Evolutionary conservation across 1,140 invertebrate genomes (phyloP).

Genomic region (Drosophila miranda): DNA sequence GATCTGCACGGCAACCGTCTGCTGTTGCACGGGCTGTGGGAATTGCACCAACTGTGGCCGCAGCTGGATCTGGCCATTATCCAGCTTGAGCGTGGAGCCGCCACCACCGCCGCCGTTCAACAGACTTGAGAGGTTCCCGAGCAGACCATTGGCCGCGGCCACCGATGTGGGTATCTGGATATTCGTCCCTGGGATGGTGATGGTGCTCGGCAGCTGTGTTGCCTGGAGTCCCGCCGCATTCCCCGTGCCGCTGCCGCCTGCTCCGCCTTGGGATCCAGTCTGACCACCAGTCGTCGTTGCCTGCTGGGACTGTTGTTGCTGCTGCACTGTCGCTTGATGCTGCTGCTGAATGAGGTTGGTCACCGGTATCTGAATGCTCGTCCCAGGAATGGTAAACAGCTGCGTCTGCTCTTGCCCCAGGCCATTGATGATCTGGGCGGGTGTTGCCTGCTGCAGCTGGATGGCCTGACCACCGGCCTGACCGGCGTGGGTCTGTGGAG

Average conservation of each 20-base stretch:
- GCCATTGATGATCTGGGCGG: slow-evolving; percentile 82
- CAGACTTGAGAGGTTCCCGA: slow-evolving; percentile 60
- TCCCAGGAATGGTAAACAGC: slow-evolving; percentile 84
- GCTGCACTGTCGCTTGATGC: slow-evolving; percentile 51
- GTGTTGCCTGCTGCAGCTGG: slow-evolving; percentile 66
- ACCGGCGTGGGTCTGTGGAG: slow-evolving; percentile 73
- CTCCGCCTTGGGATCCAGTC: slow-evolving; percentile 2
- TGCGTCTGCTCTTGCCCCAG: slow-evolving; percentile 84
- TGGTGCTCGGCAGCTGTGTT: slow-evolving; percentile 56
- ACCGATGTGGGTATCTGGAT: slow-evolving; percentile 84
- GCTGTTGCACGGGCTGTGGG: slow-evolving; percentile 84
- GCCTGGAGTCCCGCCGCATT: slow-evolving; percentile 8
- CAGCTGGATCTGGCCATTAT: slow-evolving; percentile 85
- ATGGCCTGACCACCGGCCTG: slow-evolving; percentile 45
- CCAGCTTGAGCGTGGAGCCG: slow-evolving; percentile 63
- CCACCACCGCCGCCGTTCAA: slow-evolving; percentile 24
- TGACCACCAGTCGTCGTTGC: slow-evolving; percentile 17
- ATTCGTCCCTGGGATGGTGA: slow-evolving; percentile 85
- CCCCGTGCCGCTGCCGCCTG: not conserved
- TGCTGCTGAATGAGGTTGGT: slow-evolving; percentile 64
- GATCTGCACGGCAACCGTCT: slow-evolving; percentile 94
- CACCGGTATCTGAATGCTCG: slow-evolving; percentile 85
- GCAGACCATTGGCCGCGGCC: slow-evolving; percentile 73
- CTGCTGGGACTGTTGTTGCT: slow-evolving; percentile 43
- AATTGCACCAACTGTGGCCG: slow-evolving; percentile 89